These are phyloP conservation scores for Apis florea DNA, from an alignment of 1,140 invertebrate genomes.

Conservation along the genomic window DNA sequence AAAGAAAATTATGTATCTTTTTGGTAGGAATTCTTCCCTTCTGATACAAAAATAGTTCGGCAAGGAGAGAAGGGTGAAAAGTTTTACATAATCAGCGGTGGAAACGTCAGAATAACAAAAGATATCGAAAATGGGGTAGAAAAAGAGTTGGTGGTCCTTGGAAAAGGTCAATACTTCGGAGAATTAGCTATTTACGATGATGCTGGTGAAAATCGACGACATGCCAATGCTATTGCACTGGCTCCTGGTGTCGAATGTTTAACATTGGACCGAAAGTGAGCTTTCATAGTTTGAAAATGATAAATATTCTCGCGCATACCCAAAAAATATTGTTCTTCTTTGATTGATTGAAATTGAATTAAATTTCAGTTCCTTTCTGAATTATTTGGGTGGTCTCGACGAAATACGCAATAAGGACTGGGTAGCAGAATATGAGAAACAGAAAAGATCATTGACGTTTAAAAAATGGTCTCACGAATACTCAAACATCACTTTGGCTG, in stretches of 20 bases:
- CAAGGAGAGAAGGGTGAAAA: constrained; percentile 97
- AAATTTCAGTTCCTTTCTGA: constrained; percentile 79
- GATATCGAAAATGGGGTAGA: constrained; percentile 81
- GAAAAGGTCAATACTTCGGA: constrained; percentile 89
- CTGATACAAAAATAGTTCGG: constrained; percentile 92
- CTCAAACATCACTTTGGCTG: constrained; percentile 86
- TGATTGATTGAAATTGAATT: not conserved
- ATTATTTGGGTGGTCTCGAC: constrained; percentile 80
- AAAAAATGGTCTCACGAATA: constrained; percentile 79
- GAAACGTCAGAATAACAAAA: constrained; percentile 90
- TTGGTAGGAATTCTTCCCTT: constrained; percentile 89
- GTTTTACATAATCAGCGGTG: constrained; percentile 97
- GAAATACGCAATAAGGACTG: constrained; percentile 77
- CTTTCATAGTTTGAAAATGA: constrained; percentile 33
- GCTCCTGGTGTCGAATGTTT: constrained; percentile 94
- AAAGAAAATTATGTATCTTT: no score
- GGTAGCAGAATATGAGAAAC: constrained; percentile 75
- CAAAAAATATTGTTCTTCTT: not conserved
- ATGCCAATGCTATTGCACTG: constrained; percentile 93
- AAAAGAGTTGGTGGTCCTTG: constrained; percentile 84
- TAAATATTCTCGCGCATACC: not conserved
- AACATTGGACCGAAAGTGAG: constrained; percentile 91
- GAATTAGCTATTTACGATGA: constrained; percentile 88
- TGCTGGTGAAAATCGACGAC: constrained; percentile 86
- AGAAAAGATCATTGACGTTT: constrained; percentile 71